Conservation (phyloP, 2,113 vertebrate species). For the Riparia riparia region DNA sequence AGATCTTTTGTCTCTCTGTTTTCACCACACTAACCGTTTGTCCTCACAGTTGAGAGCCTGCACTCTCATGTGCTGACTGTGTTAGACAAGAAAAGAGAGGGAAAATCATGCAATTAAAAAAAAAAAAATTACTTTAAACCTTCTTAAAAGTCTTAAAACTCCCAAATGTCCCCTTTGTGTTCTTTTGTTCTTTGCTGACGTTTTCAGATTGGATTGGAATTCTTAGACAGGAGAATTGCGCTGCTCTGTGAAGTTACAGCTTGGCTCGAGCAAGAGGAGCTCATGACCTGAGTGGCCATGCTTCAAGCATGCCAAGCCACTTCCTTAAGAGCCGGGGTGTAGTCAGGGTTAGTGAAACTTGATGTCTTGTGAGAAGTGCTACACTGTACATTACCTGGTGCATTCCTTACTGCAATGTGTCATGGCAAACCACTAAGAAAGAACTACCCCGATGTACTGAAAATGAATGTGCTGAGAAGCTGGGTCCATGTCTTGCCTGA, state of each 20-base stretch:
- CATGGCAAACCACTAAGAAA: fast-evolving
- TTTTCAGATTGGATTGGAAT: not conserved
- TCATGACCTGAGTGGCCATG: fast-evolving
- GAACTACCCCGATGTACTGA: not conserved
- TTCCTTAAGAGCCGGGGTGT: not conserved
- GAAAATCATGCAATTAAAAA: not conserved
- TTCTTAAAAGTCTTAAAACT: too few species aligned
- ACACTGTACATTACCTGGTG: not conserved
- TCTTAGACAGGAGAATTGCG: not conserved
- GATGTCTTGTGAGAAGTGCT: not conserved
- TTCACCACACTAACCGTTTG: not conserved
- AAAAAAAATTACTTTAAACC: fast-evolving
- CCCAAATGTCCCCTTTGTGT: too few species aligned
- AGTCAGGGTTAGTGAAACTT: fast-evolving
- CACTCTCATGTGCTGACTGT: not conserved
- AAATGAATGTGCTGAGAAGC: not conserved
- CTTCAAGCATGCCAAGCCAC: fast-evolving
- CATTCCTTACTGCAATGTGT: not conserved
- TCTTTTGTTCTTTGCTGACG: not conserved
- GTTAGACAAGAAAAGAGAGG: not conserved
- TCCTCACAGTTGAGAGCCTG: not conserved
- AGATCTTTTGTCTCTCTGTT: not conserved
- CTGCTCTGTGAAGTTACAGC: not conserved
- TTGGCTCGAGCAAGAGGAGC: not conserved
- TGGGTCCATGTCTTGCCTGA: not conserved